Base-by-base conservation (phyloP, 2,797 vertebrate species). In the Melanotaenia pygmaea region DNA sequence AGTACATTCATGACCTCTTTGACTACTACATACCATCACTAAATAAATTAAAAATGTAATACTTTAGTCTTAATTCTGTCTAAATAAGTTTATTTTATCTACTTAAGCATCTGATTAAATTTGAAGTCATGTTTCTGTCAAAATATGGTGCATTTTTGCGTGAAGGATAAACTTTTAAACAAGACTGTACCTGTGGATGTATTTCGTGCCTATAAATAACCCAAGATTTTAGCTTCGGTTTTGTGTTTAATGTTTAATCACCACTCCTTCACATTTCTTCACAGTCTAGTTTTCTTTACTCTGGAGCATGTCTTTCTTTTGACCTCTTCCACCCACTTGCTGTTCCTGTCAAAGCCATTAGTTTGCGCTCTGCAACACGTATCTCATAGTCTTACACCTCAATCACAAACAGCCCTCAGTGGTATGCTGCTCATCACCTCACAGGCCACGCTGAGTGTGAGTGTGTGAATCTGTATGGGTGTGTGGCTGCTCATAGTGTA, bases 391-490 rank as follows among this genome's bases (percentile, higher is more conserved):
- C 62, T 70, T 64, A 45, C 59, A 74, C 51, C 70, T 72, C 70
- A 66, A 37, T 83, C 57, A 38, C 79, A 74, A 60, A 63, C 63
- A 72, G 51, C 47, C 68, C 68, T 80, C n/a, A 20, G 57, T 1
- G 0, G 61, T 70, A 78, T 81, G 84, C 61, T 18, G 20, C 73
- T 62, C 64, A 72, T 69, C 74, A 47, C 72, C 60, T 81, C 71
- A 26, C 53, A 67, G 57, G 64, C 61, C 64, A 54, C 20, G 58
- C 51, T 22, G 38, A 59, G 26, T 5, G 14, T 38, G 32, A 54
- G 20, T 62, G 13, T 69, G 66, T 24, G 13, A 18, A 30, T 43
- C 20, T 51, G 47, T 51, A 51, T 53, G 40, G 53, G 26, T 16
- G 18, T 72, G 64, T 16, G 14, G 40, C 16, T 16, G 40, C 40